A percentile compares a stretch with the other conserved stretches of the same genome.
phyloP scores from a whole-genome alignment of 2,888 invertebrate species.

The Trachelus stipa region DNA sequence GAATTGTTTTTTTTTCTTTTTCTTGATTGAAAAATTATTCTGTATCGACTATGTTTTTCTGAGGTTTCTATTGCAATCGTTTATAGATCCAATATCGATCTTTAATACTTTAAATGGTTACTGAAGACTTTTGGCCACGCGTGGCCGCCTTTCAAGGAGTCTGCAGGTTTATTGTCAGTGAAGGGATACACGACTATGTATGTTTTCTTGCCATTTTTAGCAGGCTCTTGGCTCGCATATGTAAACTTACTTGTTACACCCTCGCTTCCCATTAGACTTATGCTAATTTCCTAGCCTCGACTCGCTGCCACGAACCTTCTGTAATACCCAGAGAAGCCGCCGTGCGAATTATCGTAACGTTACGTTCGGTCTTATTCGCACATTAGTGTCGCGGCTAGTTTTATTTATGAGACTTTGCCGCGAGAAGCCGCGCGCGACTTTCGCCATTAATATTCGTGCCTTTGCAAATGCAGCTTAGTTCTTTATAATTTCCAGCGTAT shows the following conservation, averaged over 20 bases:
- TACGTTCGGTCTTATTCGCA: not conserved
- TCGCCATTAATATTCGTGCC: not conserved
- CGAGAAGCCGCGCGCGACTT: not conserved
- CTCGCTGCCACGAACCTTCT: not conserved
- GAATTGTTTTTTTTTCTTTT: not conserved
- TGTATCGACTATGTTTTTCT: not conserved
- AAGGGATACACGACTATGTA: not conserved
- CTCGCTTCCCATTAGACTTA: not conserved
- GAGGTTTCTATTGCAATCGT: not conserved
- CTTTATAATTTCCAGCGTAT: not conserved
- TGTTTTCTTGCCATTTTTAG: not conserved
- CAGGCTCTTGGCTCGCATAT: not conserved
- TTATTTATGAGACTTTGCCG: not conserved
- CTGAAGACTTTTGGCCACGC: not conserved
- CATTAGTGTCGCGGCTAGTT: not conserved
- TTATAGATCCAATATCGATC: not conserved
- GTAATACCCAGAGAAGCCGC: not conserved
- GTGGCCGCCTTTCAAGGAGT: not conserved
- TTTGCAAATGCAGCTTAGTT: not conserved
- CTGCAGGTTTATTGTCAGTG: not conserved
- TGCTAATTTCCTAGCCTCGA: not conserved
- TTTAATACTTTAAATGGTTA: not conserved
- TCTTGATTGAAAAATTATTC: not conserved
- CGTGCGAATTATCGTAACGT: not conserved
- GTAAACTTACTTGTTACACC: constrained; percentile 1